Conservation (phyloP, 1,140 invertebrate genomes). For the Orius insidiosus region DNA sequence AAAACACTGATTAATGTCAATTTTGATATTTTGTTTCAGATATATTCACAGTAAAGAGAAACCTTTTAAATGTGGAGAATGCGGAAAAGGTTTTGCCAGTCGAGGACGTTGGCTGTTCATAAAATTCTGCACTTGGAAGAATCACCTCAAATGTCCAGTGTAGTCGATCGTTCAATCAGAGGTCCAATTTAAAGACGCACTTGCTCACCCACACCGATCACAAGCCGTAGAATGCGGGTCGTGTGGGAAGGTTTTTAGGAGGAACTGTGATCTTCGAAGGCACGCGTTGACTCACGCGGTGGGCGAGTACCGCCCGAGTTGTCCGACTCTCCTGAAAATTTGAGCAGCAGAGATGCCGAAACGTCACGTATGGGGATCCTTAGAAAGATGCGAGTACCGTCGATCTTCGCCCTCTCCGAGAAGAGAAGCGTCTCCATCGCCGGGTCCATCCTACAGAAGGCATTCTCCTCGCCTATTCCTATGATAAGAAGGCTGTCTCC, state of each 20-base stretch:
- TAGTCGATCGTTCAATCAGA: conserved; percentile 73
- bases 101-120: conserved; percentile 81
- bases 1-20: too few relatives aligned
- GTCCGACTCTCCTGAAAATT: conserved; percentile 13
- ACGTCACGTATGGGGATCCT: background rate
- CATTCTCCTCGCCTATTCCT: conserved; percentile 13
- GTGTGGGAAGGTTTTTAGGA: conserved; percentile 72
- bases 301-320: conserved; percentile 53
- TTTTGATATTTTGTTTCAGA: conserved; percentile 36
- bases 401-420: conserved; percentile 5
- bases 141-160: conserved; percentile 82
- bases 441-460: conserved; percentile 9
- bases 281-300: conserved; percentile 73
- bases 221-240: conserved; percentile 85
- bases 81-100: conserved; percentile 95
- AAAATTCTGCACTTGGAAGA: conserved; percentile 84
- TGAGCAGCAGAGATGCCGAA: conserved; percentile 6
- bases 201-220: conserved; percentile 88
- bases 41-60: conserved; percentile 96
- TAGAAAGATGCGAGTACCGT: conserved; percentile 6
- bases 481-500: conserved; percentile 14
- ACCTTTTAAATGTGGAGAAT: conserved; percentile 89
- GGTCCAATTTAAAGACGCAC: conserved; percentile 84
- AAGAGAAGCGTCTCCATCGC: conserved; percentile 13
- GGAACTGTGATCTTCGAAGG: conserved; percentile 67